Base-by-base conservation (phyloP, 2,797 vertebrate species). In the Microctenopoma stevenorrisi region DNA sequence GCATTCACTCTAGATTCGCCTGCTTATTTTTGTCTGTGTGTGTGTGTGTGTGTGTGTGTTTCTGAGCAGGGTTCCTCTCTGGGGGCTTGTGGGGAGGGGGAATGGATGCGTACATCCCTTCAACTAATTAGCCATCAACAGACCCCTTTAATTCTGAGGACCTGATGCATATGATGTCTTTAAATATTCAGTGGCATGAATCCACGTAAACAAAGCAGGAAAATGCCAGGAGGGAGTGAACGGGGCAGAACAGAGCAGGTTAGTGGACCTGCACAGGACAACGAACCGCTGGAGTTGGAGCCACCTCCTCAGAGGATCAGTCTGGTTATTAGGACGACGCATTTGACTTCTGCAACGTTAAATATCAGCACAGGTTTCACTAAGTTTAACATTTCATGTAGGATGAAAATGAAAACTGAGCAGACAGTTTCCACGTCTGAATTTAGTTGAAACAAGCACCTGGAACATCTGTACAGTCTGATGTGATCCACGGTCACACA, bases 111-210 rank as follows among this genome's bases (percentile, higher is more conserved):
- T 53, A 54, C 70, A 86, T 88, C 66, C 72, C 78, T 67, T 79
- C 59, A 72, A 62, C 85, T 91, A 91, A 88, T 91, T 87, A 89
- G 82, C 80, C 83, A 59, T 76, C 84, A 88, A 83, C 87, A 62
- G 81, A 84, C 68, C 54, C 64, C 55, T n/a, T 72, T 88, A 86
- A 89, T 87, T 88, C 83, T 84, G 72, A 71, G 78, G 58, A 60
- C 65, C 60, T 72, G 44, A 37, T 63, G 65, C 68, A 82, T 78
- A 70, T 80, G 74, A 85, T 82, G 78, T 81, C 76, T 88, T 86
- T 86, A 78, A 84, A 88, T 84, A 86, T 70, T 73, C 57, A 49
- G 67, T 74, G 53, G 74, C 62, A 44, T 7, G 60, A 49, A 82
- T 64, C 35, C 62, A 52, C 26, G 25, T 25, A 44, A 58, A 66